phyloP scores from a whole-genome alignment of 2,113 vertebrate genomes.

The Oreochromis aureus region DNA sequence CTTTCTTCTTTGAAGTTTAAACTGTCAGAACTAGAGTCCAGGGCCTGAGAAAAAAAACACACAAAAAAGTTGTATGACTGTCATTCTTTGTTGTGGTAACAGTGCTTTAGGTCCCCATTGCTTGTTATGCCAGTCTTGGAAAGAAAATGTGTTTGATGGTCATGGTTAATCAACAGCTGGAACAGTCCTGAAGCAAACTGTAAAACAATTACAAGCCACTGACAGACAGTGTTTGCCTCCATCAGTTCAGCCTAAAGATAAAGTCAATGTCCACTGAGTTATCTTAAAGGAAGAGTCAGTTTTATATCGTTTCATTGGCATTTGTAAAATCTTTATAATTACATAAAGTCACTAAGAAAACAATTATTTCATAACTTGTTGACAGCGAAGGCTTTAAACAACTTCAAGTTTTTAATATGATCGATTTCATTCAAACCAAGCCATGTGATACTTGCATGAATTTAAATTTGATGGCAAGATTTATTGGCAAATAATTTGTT shows the following conservation, averaged over 20 bases:
- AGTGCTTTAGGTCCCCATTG: not conserved
- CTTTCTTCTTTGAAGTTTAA: slow-evolving; percentile 44
- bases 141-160: slow-evolving; percentile 38
- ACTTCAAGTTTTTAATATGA: not conserved
- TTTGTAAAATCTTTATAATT: not conserved
- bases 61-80: not conserved
- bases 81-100: slow-evolving; percentile 26
- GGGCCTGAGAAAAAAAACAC: not conserved
- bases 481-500: not conserved
- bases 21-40: slow-evolving; percentile 43
- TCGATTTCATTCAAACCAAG: not conserved
- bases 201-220: not conserved
- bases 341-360: not conserved
- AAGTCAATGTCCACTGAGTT: not conserved
- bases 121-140: slow-evolving; percentile 12
- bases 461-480: not conserved
- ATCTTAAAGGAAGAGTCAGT: not conserved
- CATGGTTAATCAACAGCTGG: slow-evolving; percentile 29
- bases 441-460: not conserved
- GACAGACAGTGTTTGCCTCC: not conserved
- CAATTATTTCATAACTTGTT: not conserved
- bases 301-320: not conserved
- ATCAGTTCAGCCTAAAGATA: not conserved
- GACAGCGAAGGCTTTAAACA: not conserved
- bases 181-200: not conserved